A percentile compares a stretch with the other conserved stretches of the same genome.
Conservation (phyloP, 2,797 vertebrate genomes). For the Acipenser ruthenus region DNA sequence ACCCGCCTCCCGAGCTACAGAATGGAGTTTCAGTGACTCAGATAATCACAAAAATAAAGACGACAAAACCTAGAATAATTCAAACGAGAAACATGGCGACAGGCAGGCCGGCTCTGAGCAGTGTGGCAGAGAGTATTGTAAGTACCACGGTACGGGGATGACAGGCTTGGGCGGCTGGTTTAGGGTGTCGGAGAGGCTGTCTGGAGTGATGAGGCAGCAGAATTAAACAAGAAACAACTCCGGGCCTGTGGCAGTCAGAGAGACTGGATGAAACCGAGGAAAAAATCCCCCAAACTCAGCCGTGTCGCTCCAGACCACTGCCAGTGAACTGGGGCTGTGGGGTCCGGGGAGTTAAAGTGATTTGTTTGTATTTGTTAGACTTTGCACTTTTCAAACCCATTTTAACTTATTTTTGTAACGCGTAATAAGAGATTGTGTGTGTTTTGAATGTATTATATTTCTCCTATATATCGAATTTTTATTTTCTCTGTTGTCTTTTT, state of each 20-base stretch:
- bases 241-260: constrained; percentile 5
- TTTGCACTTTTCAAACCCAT: not conserved
- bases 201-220: constrained; percentile 73
- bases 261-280: not conserved
- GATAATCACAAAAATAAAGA: constrained; percentile 28
- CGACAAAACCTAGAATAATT: constrained; percentile 16
- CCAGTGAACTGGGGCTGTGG: not conserved
- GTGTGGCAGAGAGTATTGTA: constrained; percentile 86
- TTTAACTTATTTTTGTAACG: not conserved
- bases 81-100: constrained; percentile 16
- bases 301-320: not conserved
- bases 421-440: too few species aligned
- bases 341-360: not conserved
- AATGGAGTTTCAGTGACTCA: constrained; percentile 38
- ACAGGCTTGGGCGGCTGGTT: constrained; percentile 22
- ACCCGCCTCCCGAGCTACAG: constrained; percentile 4
- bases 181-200: constrained; percentile 31
- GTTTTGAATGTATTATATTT: too few species aligned
- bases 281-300: not conserved
- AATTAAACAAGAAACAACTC: constrained; percentile 46
- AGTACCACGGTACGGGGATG: constrained; percentile 41
- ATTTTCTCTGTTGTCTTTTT: too few species aligned
- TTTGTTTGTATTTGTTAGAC: not conserved
- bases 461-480: too few species aligned
- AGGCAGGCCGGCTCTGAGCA: constrained; percentile 26